Evolutionary conservation across 2,113 vertebrate genomes (phyloP), one percentile per base, ranked within the genome.

Genomic region (Corydoras sp.): DNA sequence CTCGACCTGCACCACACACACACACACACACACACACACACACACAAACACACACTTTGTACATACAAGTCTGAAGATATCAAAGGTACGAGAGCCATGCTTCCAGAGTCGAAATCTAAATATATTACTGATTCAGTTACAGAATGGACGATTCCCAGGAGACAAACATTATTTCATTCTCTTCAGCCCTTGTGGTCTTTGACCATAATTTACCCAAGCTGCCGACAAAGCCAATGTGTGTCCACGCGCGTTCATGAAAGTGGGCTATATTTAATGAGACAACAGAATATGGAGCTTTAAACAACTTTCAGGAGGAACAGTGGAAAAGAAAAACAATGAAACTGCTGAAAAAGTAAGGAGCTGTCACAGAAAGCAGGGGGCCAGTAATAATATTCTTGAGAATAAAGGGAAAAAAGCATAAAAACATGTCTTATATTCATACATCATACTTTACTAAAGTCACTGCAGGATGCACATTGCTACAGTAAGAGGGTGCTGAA

Each of bases 341-440:
- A 77, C 68, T 83, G 81, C 77, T 82, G 79, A 87, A 79, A 83
- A 75, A 81, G 67, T 32, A 71, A 73, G 71, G 69, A 72, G 50
- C 65, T 65, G 78, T 59, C 15, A 76, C 71, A 79, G 71, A 83
- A 67, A 73, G 29, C 12, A 48, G 18, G 53, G 49, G 73, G 82
- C 81, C 85, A 87, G 83, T 32, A 87, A 85, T 82, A 87, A 85
- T 77, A 84, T 58, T 63, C 48, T 67, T 71, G 31, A 72, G 14
- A 69, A 72, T 78, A 71, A 78, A 77, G 61, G 62, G 68, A 70
- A 67, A 58, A 68, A 65, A 53, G 7, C 24, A 0, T 10, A 31
- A 10, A 9, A 58, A 68, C 18, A 74, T 0, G 35, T 61, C 30
- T 81, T 62, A 71, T 75, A 76, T 81, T 83, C 81, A 80, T 75